These are phyloP conservation scores for Ophioninae sp. DNA, from an alignment of 2,888 invertebrate species.

Conservation along the genomic window DNA sequence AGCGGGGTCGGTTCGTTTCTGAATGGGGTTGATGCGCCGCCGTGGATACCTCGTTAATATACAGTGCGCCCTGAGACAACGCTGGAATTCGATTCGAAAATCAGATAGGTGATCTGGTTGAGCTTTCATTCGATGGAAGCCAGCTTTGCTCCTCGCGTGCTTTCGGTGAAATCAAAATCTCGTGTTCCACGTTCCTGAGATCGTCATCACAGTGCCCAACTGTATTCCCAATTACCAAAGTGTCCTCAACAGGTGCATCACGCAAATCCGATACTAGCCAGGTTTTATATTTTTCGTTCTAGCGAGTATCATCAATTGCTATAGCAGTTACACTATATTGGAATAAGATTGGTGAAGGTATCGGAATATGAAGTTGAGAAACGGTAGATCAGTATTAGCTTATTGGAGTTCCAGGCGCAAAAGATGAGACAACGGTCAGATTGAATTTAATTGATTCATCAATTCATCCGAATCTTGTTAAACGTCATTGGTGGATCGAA, in stretches of 20 bases:
- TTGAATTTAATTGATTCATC: not conserved
- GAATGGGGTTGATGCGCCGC: not conserved
- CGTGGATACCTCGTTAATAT: constrained; percentile 68
- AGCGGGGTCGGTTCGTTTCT: constrained; percentile 57
- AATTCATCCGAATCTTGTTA: not conserved
- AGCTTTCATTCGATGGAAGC: constrained; percentile 46
- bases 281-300: not conserved
- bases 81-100: constrained; percentile 67
- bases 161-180: constrained; percentile 13
- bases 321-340: not conserved
- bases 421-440: too few species aligned
- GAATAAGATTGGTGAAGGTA: too few species aligned
- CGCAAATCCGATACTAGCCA: not conserved
- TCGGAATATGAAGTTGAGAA: too few species aligned
- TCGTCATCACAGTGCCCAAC: constrained; percentile 26
- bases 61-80: constrained; percentile 61
- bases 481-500: not conserved
- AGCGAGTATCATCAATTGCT: not conserved
- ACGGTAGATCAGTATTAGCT: too few species aligned
- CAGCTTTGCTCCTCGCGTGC: constrained; percentile 3
- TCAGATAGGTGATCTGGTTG: constrained; percentile 64
- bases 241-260: constrained; percentile 5
- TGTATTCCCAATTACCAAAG: constrained; percentile 13
- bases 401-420: too few species aligned
- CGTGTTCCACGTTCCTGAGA: constrained; percentile 38